Evolutionary conservation across 2,888 invertebrate genomes (phyloP), one percentile per base, ranked within the genome.

Genomic region (Morpho deidamia): DNA sequence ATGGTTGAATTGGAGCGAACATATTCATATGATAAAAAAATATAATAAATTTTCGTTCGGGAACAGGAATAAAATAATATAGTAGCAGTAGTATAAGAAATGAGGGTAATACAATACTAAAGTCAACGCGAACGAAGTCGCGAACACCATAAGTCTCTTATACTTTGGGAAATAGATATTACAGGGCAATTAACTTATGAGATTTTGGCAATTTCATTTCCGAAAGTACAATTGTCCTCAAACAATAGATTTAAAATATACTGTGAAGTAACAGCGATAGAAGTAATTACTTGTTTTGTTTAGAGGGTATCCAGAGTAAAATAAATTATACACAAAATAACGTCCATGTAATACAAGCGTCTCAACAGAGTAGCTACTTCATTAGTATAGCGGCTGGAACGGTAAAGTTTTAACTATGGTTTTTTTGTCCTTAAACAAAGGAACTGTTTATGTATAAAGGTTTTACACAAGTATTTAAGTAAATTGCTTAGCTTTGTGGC

Each of bases 371-470:
- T 82, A 76, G 82, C 80, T 78, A 80, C 76, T 85, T 85, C 85
- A 83, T 85, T 85, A 85, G 76, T 71, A 65, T 72, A 35, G 41
- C 61, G 69, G 66, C 62, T 67, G 70, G 70, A 71, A 69, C 68
- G 72, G 67, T 65, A 65, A 67, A 67, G 71, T 68, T 74, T 76
- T 74, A 76, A 83, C 78, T 79, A 81, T 77, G 70, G 72, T 74
- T 77, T 83, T 83, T 81, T 80, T 78, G 76, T 78, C 74, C 67
- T 67, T 68, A 68, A 67, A 69, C 68, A 72, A 74, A 70, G 70
- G 67, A 70, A 72, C 74, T 58, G 49, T 55, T 23, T 43, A 40
- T 41, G 11, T 53, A 51, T 47, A 44, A 50, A 48, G 32, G 34
- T 52, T 53, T 48, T 44, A 56, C 43, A 53, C 40, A 34, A 50